These are phyloP conservation scores for Eupristina koningsbergeri DNA, from an alignment of 1,140 invertebrate genomes.

Conservation along the genomic window DNA sequence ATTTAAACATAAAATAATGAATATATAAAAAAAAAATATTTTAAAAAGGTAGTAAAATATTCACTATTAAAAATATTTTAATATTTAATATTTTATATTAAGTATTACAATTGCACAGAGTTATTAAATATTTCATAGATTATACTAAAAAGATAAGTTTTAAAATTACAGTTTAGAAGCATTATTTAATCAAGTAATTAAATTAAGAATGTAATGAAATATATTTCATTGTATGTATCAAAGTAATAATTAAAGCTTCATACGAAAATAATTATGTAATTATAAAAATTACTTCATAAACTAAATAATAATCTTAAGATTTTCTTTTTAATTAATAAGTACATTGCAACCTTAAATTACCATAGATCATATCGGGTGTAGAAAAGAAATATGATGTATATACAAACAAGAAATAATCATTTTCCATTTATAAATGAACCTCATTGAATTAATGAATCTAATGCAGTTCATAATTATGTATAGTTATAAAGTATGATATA, in stretches of 20 bases:
- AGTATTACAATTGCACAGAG: background rate
- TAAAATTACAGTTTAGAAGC: background rate
- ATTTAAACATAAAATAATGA: background rate
- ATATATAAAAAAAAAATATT: too few species aligned
- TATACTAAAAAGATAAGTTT: background rate
- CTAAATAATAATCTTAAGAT: background rate
- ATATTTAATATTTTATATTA: too few species aligned
- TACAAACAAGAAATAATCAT: background rate
- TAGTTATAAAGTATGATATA: too few species aligned
- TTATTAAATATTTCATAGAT: background rate
- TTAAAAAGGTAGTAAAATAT: too few species aligned
- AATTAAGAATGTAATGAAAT: background rate
- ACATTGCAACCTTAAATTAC: background rate
- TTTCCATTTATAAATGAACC: background rate
- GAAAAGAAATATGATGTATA: background rate
- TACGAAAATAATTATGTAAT: background rate
- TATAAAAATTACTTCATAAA: background rate
- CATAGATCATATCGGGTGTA: background rate
- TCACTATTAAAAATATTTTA: too few species aligned
- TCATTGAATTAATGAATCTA: too few species aligned
- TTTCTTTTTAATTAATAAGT: background rate
- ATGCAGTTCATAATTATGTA: too few species aligned
- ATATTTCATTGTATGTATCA: background rate
- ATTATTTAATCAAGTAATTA: conserved; percentile 1
- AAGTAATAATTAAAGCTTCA: background rate